Evolutionary conservation across 2,797 vertebrate genomes (phyloP), one percentile per base, ranked within the genome.

Genomic region (Pseudochirops corinnae): DNA sequence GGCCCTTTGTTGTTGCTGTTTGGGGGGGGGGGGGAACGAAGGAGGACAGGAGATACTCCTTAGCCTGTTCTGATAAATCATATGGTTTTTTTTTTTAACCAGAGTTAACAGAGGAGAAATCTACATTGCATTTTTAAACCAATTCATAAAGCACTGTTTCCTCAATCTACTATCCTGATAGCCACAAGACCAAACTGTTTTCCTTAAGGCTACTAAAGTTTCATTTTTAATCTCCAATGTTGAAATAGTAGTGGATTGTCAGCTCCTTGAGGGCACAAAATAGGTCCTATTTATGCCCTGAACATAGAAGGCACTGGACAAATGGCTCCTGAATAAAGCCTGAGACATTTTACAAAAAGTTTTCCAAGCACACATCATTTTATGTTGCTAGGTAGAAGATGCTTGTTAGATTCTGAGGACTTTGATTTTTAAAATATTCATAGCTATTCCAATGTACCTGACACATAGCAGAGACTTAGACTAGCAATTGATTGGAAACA

Each of bases 271-370:
- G 55, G 58, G 6, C 60, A 96, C 52, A 90, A 53, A 58, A 92
- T 58, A 91, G 26, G 67, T 94, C 52, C 33, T 90, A 50, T 91
- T 95, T 52, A 56, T 74, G n/a, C 39, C 39, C 94, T 90, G 39
- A 46, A 90, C 55, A 50, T 39, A 93, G 94, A 55, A 62, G 39
- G 6, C 91, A 92, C 62, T 90, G 90, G 94, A 67, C 57, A 93
- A 95, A 92, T 92, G 93, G 90, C 46, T 94, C 39, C 91, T 94
- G 67, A 92, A 91, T 94, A 94, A 96, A 91, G 26, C 56, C 93
- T 14, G 91, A 96, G 96, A 46, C 3, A 93, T 62, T 91, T 93
- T 53, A 57, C 92, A 87, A 91, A 92, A 56, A 96, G 33, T 94
- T 96, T 96, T 93, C 91, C 92, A 31, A 93, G 67, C 55, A 26